Conservation (phyloP, 2,113 vertebrate genomes). For the Triplophysa rosa region DNA sequence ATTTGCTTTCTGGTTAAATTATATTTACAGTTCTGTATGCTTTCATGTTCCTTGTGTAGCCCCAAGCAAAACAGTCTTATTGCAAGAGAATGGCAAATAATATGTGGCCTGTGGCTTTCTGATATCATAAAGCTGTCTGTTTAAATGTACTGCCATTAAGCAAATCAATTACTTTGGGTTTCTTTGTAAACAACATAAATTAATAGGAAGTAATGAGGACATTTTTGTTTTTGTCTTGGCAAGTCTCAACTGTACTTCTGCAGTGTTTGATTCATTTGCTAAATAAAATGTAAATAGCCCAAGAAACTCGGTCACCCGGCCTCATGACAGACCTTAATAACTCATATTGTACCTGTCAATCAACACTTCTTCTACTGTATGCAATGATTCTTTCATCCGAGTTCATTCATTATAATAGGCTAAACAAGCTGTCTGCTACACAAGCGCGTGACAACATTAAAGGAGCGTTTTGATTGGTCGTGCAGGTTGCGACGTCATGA, state of each 20-base stretch:
- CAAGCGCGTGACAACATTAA: background rate
- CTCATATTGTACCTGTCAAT: too few relatives aligned
- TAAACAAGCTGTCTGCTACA: too few relatives aligned
- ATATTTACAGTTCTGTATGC: background rate
- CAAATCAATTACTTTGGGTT: constrained; percentile 3
- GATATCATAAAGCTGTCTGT: constrained; percentile 4
- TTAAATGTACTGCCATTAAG: constrained; percentile 14
- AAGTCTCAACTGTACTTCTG: too few relatives aligned
- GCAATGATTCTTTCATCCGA: too few relatives aligned
- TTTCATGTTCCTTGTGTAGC: background rate
- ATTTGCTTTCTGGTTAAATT: background rate
- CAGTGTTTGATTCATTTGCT: too few relatives aligned
- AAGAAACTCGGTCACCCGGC: too few relatives aligned
- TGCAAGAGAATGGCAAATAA: background rate
- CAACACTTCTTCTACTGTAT: too few relatives aligned
- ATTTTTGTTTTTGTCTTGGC: too few relatives aligned
- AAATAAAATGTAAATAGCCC: too few relatives aligned
- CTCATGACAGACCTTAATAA: too few relatives aligned
- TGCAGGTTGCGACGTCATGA: too few relatives aligned
- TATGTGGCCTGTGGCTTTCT: constrained; percentile 6
- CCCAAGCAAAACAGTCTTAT: background rate
- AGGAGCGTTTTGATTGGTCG: background rate
- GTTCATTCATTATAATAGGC: too few relatives aligned
- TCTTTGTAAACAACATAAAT: constrained; percentile 8
- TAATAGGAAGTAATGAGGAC: background rate